Conservation (phyloP, 2,888 invertebrate species). For the Pachydiplax longipennis region DNA sequence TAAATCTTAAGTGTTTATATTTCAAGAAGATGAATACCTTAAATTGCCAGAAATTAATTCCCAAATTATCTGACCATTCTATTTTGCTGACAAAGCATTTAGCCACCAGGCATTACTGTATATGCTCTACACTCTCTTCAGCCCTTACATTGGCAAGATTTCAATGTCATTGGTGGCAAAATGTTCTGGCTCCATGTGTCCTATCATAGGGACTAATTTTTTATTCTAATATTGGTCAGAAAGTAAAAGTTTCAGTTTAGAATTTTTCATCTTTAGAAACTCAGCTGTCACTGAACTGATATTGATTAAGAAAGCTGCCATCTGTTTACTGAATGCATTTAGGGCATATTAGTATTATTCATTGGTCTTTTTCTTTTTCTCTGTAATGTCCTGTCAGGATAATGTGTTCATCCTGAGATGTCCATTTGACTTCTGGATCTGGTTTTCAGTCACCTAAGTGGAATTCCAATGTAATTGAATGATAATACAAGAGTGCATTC, state of each 20-base stretch:
- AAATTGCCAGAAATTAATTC: neutral
- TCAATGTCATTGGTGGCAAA: constrained; percentile 39
- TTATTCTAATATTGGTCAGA: constrained; percentile 29
- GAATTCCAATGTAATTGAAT: constrained; percentile 41
- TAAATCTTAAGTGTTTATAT: constrained; percentile 3
- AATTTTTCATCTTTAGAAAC: neutral
- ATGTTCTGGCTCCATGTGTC: constrained; percentile 28
- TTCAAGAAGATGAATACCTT: neutral
- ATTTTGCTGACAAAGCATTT: constrained; percentile 39
- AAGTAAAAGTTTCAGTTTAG: neutral
- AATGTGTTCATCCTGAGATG: constrained; percentile 39
- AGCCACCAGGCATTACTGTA: constrained; percentile 49
- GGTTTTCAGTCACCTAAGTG: constrained; percentile 40
- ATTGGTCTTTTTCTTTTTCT: constrained; percentile 48
- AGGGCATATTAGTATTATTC: constrained; percentile 37
- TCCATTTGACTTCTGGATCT: constrained; percentile 41
- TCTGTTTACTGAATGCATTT: constrained; percentile 6
- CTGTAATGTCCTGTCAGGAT: constrained; percentile 46
- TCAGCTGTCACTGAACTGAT: constrained; percentile 13
- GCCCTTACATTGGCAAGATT: constrained; percentile 46
- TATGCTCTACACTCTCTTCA: constrained; percentile 49
- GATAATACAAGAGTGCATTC: constrained; percentile 46
- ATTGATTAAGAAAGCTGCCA: constrained; percentile 17
- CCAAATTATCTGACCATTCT: constrained; percentile 26
- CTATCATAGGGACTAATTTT: neutral